A percentile compares a stretch with the other conserved stretches of the same genome.
Conservation (phyloP, 2,113 vertebrate species). For the Chionomys nivalis region DNA sequence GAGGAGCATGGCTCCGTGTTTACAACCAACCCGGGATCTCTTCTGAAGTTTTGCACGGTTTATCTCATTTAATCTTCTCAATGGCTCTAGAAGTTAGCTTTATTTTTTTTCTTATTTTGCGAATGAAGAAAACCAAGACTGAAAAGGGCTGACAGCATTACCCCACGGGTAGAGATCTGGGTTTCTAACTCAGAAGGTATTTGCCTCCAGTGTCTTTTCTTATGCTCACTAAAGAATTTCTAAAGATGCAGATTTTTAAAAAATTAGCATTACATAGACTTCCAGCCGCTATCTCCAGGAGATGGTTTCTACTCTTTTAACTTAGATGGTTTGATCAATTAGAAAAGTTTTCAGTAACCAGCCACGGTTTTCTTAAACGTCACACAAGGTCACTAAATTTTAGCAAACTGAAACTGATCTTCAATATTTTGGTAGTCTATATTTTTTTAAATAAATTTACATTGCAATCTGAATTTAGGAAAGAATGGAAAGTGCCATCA, state of each 20-base stretch:
- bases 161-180: not conserved
- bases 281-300: not conserved
- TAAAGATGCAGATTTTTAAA: not conserved
- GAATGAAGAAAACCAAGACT: not conserved
- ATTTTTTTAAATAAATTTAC: slow-evolving; percentile 27
- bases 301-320: not conserved
- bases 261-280: not conserved
- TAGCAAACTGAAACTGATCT: not conserved
- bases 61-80: slow-evolving; percentile 28
- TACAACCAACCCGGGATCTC: not conserved
- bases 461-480: slow-evolving; percentile 23
- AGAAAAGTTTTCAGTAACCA: not conserved
- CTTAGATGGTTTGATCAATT: not conserved
- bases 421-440: not conserved
- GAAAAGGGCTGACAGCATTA: not conserved
- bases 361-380: not conserved
- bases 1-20: not conserved
- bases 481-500: not conserved
- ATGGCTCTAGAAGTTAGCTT: not conserved
- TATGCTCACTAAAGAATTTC: not conserved
- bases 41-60: not conserved
- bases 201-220: not conserved
- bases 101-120: not conserved
- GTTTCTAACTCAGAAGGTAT: not conserved
- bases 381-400: not conserved